phyloP scores from a whole-genome alignment of 2,888 invertebrate species.

The Xanthostigma xanthostigma region DNA sequence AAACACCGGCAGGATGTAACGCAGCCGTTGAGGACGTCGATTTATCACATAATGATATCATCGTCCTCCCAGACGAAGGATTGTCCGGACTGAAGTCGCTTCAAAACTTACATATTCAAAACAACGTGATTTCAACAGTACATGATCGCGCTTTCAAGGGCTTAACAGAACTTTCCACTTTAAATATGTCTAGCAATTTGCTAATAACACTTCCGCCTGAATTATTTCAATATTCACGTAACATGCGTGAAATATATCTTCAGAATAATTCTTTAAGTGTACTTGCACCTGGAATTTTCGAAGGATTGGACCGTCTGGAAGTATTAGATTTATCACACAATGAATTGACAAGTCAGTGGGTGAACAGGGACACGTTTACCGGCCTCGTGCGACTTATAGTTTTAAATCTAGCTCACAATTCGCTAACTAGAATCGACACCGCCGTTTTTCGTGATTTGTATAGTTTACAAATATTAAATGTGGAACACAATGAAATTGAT shows the following conservation, averaged over 20 bases:
- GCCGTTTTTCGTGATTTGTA: conserved; percentile 59
- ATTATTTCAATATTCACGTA: conserved; percentile 51
- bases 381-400: conserved; percentile 57
- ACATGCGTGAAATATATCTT: conserved; percentile 55
- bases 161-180: conserved; percentile 46
- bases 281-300: conserved; percentile 57
- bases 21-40: conserved; percentile 54
- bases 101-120: conserved; percentile 52
- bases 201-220: conserved; percentile 64
- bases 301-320: conserved; percentile 56
- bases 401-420: conserved; percentile 59
- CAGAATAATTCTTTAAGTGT: conserved; percentile 65
- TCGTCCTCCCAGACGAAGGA: conserved; percentile 52
- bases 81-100: conserved; percentile 54
- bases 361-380: conserved; percentile 62
- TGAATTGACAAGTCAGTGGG: conserved; percentile 61
- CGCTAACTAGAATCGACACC: conserved; percentile 53
- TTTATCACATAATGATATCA: conserved; percentile 59
- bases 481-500: conserved; percentile 56
- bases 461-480: conserved; percentile 57
- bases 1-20: conserved; percentile 57
- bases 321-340: conserved; percentile 59
- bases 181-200: conserved; percentile 68
- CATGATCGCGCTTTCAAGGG: conserved; percentile 62
- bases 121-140: conserved; percentile 58